phyloP scores from a whole-genome alignment of 2,113 vertebrate genomes.

The Malurus alboscapulatus region DNA sequence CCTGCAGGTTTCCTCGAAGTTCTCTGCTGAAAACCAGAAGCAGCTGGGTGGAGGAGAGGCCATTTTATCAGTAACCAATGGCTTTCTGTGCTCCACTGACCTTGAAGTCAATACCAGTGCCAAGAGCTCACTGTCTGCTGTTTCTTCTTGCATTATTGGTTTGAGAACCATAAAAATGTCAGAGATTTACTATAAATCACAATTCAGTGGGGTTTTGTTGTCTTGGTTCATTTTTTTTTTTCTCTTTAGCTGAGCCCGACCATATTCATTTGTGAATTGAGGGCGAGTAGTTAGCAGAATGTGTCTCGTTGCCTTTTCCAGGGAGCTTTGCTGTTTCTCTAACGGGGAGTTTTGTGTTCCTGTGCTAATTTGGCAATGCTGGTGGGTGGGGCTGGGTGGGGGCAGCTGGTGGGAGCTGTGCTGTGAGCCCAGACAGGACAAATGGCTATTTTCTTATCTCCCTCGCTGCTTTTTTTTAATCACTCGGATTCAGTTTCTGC shows the following conservation, averaged over 20 bases:
- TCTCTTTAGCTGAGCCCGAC: background rate
- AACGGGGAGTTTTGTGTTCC: background rate
- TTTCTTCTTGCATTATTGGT: slow-evolving; percentile 37
- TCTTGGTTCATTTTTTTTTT: background rate
- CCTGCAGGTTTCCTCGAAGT: slow-evolving; percentile 19
- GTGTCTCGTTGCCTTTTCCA: background rate
- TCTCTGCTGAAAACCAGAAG: slow-evolving; percentile 25
- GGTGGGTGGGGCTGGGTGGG: background rate
- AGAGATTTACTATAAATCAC: slow-evolving; percentile 36
- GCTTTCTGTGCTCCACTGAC: slow-evolving; percentile 31
- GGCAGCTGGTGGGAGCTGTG: background rate
- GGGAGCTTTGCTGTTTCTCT: background rate
- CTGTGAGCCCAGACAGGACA: background rate
- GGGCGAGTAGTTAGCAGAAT: background rate
- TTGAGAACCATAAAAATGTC: slow-evolving; percentile 50
- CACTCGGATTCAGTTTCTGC: background rate
- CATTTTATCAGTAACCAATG: slow-evolving; percentile 42
- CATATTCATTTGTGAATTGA: background rate
- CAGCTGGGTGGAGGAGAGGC: slow-evolving; percentile 50
- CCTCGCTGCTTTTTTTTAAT: background rate
- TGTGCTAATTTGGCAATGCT: background rate
- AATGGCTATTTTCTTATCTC: background rate
- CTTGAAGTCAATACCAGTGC: slow-evolving; percentile 45
- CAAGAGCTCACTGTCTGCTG: slow-evolving; percentile 9
- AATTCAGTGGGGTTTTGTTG: slow-evolving; percentile 13